A percentile compares a stretch with the other conserved stretches of the same genome.
phyloP scores from a whole-genome alignment of 2,888 invertebrate genomes.

The Drosophila hamatofila region DNA sequence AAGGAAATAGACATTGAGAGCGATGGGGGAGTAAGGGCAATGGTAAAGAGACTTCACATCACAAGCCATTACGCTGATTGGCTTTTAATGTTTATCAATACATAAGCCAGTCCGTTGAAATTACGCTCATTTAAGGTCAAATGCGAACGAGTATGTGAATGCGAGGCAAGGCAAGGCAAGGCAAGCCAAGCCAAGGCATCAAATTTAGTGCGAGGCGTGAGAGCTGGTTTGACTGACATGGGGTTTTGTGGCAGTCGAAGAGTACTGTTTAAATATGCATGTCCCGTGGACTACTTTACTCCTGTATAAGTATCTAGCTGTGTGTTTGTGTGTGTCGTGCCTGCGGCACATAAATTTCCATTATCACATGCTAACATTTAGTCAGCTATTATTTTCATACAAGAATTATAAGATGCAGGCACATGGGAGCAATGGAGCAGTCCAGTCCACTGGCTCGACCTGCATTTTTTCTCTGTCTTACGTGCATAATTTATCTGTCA shows the following conservation, averaged over 20 bases:
- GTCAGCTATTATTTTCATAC: constrained; percentile 73
- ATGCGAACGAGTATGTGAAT: constrained; percentile 27
- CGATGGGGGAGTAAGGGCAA: neutral
- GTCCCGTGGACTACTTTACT: constrained; percentile 27
- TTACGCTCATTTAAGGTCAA: constrained; percentile 15
- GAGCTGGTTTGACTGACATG: constrained; percentile 25
- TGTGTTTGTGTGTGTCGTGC: constrained; percentile 47
- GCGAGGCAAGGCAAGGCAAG: neutral
- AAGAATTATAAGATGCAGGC: constrained; percentile 75
- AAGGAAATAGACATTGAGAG: constrained; percentile 4
- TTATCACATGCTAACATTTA: constrained; percentile 77
- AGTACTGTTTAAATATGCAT: constrained; percentile 59
- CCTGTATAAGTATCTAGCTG: neutral
- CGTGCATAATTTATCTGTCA: constrained; percentile 75
- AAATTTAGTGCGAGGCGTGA: constrained; percentile 22
- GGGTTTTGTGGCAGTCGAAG: constrained; percentile 33
- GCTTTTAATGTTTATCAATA: constrained; percentile 81
- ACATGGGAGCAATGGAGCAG: constrained; percentile 23
- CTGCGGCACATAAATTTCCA: constrained; percentile 73
- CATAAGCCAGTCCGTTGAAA: constrained; percentile 59
- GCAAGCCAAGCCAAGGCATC: constrained; percentile 5
- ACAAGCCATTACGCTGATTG: constrained; percentile 79
- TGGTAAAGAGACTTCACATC: constrained; percentile 53
- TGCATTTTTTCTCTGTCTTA: constrained; percentile 44
- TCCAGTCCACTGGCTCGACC: constrained; percentile 31